Conservation (phyloP, 2,113 vertebrate species). For the Neopipo cinnamomea region DNA sequence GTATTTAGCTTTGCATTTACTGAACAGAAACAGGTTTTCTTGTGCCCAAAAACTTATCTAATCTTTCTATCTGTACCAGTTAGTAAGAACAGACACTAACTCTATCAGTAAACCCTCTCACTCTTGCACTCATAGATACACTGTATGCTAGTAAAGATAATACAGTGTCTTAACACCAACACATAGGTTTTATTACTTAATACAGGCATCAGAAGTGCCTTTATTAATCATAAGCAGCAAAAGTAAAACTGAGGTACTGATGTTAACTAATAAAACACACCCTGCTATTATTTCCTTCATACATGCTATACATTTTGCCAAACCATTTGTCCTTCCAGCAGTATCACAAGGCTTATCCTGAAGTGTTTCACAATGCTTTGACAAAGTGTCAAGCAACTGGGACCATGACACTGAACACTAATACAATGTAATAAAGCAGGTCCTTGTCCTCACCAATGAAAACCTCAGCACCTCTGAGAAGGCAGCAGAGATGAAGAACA, state of each 20-base stretch:
- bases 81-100: not conserved
- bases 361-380: not conserved
- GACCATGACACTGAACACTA: not conserved
- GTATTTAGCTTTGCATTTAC: not conserved
- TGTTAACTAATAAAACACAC: not conserved
- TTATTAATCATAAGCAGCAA: not conserved
- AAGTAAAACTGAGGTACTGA: not conserved
- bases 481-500: not conserved
- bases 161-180: not conserved
- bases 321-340: not conserved
- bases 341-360: not conserved
- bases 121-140: not conserved
- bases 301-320: rapidly evolving
- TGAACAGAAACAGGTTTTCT: not conserved
- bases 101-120: not conserved
- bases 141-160: not conserved
- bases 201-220: not conserved
- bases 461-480: not conserved
- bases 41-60: not conserved
- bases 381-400: not conserved
- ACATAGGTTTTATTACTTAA: not conserved
- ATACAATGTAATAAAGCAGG: not conserved
- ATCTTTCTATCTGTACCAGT: not conserved
- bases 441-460: not conserved
- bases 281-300: not conserved